A percentile compares a stretch with the other conserved stretches of the same genome.
Evolutionary conservation across 2,888 invertebrate species (phyloP).

Genomic region (Ectropis crepuscularia): DNA sequence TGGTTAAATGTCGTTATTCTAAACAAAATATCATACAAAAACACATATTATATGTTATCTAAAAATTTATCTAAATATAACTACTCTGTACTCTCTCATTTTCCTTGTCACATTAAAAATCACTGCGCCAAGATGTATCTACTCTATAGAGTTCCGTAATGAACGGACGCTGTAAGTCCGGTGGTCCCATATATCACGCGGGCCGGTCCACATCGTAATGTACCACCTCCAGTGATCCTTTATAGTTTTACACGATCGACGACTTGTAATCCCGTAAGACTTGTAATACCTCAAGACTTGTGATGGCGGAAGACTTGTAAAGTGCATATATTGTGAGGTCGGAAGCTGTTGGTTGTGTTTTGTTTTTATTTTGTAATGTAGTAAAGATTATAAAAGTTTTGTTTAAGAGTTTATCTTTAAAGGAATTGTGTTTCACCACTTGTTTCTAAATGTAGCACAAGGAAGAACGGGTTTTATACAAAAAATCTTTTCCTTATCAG

Average conservation of each 20-base stretch:
- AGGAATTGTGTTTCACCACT: not conserved
- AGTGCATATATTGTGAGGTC: not conserved
- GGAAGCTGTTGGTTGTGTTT: conserved; percentile 19
- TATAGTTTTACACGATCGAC: conserved; percentile 59
- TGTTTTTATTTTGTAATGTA: conserved; percentile 29
- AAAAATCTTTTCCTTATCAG: no score
- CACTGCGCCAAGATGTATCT: conserved; percentile 14
- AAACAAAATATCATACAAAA: no score
- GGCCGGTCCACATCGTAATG: conserved; percentile 49
- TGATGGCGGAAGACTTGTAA: not conserved
- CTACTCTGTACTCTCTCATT: no score
- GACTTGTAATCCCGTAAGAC: conserved; percentile 47
- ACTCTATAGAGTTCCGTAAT: conserved; percentile 45
- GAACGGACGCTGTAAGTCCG: conserved; percentile 63
- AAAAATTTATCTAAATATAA: no score
- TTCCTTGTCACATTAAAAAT: conserved; percentile 23
- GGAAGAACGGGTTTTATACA: no score
- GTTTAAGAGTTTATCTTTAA: not conserved
- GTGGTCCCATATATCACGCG: conserved; percentile 78
- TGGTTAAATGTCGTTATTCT: no score
- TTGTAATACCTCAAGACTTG: conserved; percentile 33
- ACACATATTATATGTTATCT: no score
- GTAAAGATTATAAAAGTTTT: conserved; percentile 24
- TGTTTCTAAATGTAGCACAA: not conserved
- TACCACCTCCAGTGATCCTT: conserved; percentile 64